phyloP scores from a whole-genome alignment of 2,888 invertebrate genomes.

The Torymus tubicola region DNA sequence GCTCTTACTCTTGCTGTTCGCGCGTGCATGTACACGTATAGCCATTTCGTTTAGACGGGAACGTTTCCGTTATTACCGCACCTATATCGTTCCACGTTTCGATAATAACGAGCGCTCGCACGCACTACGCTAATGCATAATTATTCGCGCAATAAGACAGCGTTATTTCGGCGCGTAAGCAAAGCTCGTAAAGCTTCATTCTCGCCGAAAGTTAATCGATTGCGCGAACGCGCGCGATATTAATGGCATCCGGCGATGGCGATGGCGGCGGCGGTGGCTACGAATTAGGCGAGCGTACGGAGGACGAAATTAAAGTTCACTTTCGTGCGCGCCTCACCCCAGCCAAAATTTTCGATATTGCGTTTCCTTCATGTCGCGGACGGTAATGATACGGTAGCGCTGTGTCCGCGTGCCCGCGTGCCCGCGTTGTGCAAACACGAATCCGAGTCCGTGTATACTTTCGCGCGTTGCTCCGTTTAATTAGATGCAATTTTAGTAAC shows the following conservation, averaged over 20 bases:
- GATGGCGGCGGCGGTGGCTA: not conserved
- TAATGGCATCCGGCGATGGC: conserved; percentile 26
- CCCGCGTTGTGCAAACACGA: not conserved
- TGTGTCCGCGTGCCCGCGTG: too few relatives aligned
- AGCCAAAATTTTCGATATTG: not conserved
- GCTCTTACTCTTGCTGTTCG: too few relatives aligned
- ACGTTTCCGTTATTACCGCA: too few relatives aligned
- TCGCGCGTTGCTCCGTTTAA: conserved; percentile 8
- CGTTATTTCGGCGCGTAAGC: conserved; percentile 14
- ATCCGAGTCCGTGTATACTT: not conserved
- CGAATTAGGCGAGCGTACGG: not conserved
- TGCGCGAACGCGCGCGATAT: not conserved
- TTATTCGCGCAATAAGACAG: not conserved
- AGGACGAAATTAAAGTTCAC: conserved; percentile 5
- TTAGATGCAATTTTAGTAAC: conserved; percentile 17
- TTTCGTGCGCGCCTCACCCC: not conserved
- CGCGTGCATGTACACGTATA: too few relatives aligned
- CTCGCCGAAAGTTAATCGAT: conserved; percentile 21
- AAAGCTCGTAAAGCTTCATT: too few relatives aligned
- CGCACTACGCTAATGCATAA: conserved; percentile 4
- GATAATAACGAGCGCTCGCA: not conserved
- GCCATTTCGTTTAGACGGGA: too few relatives aligned
- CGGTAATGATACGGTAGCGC: too few relatives aligned
- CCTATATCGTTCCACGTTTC: not conserved
- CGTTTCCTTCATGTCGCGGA: not conserved